Percentiles rank a stretch among this genome's conserved stretches.
Conservation (phyloP, 1,140 invertebrate species). For the Potamilus streckersoni region DNA sequence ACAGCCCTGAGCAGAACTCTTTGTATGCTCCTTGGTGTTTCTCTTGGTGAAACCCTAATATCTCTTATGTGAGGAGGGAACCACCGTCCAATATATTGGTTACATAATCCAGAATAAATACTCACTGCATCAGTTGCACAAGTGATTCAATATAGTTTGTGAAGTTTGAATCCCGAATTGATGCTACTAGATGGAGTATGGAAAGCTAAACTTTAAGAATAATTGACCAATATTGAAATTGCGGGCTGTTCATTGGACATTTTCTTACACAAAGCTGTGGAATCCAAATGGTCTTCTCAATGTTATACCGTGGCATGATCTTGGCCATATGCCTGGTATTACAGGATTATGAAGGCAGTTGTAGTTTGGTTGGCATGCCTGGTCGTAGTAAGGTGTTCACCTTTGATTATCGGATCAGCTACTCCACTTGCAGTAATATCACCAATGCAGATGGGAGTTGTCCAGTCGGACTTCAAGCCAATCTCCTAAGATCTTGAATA, state of each 20-base stretch:
- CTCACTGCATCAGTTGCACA: slow-evolving; percentile 4
- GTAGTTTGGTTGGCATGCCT: slow-evolving; percentile 24
- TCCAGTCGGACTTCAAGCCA: slow-evolving; percentile 43
- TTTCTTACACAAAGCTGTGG: slow-evolving; percentile 1
- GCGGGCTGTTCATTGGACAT: too few species aligned
- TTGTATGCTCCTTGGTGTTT: not conserved
- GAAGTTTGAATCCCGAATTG: slow-evolving; percentile 2
- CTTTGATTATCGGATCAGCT: slow-evolving; percentile 30
- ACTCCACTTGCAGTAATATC: slow-evolving; percentile 21
- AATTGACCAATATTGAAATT: slow-evolving; percentile 12
- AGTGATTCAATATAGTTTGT: slow-evolving; percentile 4
- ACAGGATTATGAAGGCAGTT: not conserved
- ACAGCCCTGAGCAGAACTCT: too few species aligned
- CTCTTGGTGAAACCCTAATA: slow-evolving; percentile 5
- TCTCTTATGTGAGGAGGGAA: slow-evolving; percentile 30
- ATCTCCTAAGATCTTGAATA: slow-evolving; percentile 25
- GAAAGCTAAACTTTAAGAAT: slow-evolving; percentile 8
- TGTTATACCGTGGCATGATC: too few species aligned
- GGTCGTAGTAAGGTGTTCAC: slow-evolving; percentile 10
- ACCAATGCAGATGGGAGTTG: slow-evolving; percentile 23
- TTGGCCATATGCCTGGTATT: not conserved
- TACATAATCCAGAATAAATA: slow-evolving; percentile 20
- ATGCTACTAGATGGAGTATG: not conserved
- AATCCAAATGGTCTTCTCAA: not conserved
- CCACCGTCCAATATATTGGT: slow-evolving; percentile 36